These are phyloP conservation scores for Gymnosoma rotundatum DNA, from an alignment of 2,888 invertebrate species.

Conservation along the genomic window DNA sequence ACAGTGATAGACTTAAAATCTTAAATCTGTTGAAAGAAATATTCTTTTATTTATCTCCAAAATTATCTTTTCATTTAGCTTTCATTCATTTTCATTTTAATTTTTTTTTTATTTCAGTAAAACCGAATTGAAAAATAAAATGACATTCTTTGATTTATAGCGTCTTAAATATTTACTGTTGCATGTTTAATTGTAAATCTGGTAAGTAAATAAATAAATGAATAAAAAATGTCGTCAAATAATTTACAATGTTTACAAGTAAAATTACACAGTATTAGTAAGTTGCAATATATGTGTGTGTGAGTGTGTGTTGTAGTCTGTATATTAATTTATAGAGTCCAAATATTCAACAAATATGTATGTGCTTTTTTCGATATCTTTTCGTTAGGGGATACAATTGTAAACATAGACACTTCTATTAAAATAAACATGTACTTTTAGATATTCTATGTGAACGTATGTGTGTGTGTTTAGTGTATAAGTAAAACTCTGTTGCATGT, in stretches of 20 bases:
- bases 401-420: constrained; percentile 5
- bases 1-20: no score
- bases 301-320: not conserved
- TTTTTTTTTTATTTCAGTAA: not conserved
- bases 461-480: not conserved
- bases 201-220: constrained; percentile 54
- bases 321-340: constrained; percentile 54
- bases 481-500: constrained; percentile 23
- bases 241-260: constrained; percentile 65
- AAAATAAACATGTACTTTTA: constrained; percentile 5
- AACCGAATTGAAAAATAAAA: constrained; percentile 18
- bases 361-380: constrained; percentile 47
- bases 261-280: constrained; percentile 51
- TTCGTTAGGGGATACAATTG: constrained; percentile 29
- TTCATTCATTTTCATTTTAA: no score
- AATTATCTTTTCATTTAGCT: no score
- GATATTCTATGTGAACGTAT: not conserved
- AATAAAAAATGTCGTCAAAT: constrained; percentile 59
- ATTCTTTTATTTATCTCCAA: no score
- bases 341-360: constrained; percentile 52
- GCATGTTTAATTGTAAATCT: constrained; percentile 52
- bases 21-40: no score
- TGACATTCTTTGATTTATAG: constrained; percentile 28
- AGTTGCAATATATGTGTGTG: constrained; percentile 1
- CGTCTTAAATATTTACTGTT: constrained; percentile 34